Evolutionary conservation across 1,140 invertebrate genomes (phyloP).

Genomic region (Drosophila guanche): DNA sequence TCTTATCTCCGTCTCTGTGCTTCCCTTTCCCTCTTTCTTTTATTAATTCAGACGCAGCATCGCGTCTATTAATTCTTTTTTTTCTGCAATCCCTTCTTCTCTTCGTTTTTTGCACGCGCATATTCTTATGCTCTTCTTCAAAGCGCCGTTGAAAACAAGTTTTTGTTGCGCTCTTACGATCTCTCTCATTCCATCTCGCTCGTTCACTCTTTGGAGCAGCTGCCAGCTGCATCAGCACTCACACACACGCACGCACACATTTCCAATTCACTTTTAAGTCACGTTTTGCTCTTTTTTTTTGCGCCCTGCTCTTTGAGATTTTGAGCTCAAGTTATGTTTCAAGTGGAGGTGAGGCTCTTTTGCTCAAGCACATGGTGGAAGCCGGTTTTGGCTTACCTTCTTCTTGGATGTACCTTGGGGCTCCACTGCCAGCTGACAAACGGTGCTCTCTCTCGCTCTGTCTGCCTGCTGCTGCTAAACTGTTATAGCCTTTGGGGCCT

Average conservation of each 20-base stretch:
- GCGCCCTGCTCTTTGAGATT: slow-evolving; percentile 40
- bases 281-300: slow-evolving; percentile 78
- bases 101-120: slow-evolving; percentile 44
- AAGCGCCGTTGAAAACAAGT: slow-evolving; percentile 79
- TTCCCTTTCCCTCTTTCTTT: slow-evolving; percentile 45
- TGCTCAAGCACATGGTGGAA: too few species aligned
- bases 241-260: slow-evolving; percentile 29
- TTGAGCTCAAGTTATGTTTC: too few species aligned
- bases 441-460: slow-evolving; percentile 30
- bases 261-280: slow-evolving; percentile 80
- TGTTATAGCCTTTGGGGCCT: slow-evolving; percentile 74
- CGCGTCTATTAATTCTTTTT: slow-evolving; percentile 77
- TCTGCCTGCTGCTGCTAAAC: slow-evolving; percentile 48
- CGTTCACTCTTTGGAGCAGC: slow-evolving; percentile 48
- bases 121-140: slow-evolving; percentile 72
- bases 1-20: slow-evolving; percentile 19
- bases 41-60: slow-evolving; percentile 70
- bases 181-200: slow-evolving; percentile 20
- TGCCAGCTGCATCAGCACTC: slow-evolving; percentile 71
- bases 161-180: slow-evolving; percentile 50
- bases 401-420: background rate
- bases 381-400: too few species aligned
- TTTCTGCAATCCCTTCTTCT: slow-evolving; percentile 31
- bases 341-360: too few species aligned
- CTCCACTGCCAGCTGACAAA: slow-evolving; percentile 67